These are phyloP conservation scores for Zophobas atratus DNA, from an alignment of 1,140 invertebrate species.

Conservation along the genomic window DNA sequence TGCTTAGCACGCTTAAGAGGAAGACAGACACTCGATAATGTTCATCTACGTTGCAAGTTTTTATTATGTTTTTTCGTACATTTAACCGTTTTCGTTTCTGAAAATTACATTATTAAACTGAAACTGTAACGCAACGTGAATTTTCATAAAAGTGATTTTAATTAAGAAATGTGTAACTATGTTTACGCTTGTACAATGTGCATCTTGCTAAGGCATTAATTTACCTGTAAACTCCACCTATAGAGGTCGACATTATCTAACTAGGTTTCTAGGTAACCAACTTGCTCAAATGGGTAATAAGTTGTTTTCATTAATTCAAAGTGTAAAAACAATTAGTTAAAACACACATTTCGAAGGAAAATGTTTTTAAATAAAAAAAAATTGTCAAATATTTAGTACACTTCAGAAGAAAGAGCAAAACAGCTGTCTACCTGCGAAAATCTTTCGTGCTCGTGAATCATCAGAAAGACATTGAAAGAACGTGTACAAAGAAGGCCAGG, in stretches of 20 bases:
- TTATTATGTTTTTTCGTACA: too few relatives aligned
- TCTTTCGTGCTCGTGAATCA: too few relatives aligned
- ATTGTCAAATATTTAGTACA: not conserved
- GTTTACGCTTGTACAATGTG: not conserved
- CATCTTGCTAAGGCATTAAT: conserved; percentile 13
- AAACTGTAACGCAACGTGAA: too few relatives aligned
- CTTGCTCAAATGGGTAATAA: conserved; percentile 39
- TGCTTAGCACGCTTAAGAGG: too few relatives aligned
- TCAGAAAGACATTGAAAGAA: too few relatives aligned
- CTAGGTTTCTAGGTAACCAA: conserved; percentile 47
- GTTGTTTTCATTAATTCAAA: conserved; percentile 25
- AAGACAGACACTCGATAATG: too few relatives aligned
- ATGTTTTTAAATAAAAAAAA: not conserved
- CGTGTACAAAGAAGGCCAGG: not conserved
- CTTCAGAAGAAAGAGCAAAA: not conserved
- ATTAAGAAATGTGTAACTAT: not conserved
- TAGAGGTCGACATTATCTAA: conserved; percentile 27
- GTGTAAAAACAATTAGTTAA: not conserved
- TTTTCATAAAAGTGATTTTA: too few relatives aligned
- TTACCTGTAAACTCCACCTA: conserved; percentile 26
- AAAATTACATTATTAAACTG: too few relatives aligned
- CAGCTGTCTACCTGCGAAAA: conserved; percentile 18
- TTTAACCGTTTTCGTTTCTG: too few relatives aligned
- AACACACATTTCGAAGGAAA: not conserved
- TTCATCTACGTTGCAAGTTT: too few relatives aligned